These are phyloP conservation scores for Mionectes macconnelli DNA, from an alignment of 2,113 vertebrate genomes.

Conservation along the genomic window DNA sequence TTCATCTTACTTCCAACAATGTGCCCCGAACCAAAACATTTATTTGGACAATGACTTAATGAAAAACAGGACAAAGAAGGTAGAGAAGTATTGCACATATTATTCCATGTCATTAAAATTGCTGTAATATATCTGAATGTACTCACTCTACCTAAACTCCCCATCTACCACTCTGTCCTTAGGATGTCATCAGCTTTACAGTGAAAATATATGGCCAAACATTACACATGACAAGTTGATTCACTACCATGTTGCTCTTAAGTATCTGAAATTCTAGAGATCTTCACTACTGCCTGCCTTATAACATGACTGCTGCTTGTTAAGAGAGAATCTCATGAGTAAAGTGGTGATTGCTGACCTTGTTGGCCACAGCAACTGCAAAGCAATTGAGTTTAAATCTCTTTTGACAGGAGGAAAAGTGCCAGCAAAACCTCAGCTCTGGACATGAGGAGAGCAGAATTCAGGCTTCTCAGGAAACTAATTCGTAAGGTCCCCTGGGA, in stretches of 20 bases:
- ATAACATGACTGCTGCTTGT: not conserved
- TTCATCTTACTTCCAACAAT: not conserved
- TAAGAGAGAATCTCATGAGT: not conserved
- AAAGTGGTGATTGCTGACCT: not conserved
- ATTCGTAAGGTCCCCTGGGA: not conserved
- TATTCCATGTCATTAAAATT: not conserved
- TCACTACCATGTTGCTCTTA: not conserved
- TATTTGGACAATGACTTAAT: not conserved
- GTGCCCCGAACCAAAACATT: not conserved
- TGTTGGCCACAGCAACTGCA: not conserved
- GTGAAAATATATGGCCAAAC: not conserved
- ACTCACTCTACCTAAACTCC: rapidly evolving
- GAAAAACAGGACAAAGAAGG: not conserved
- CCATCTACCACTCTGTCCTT: not conserved
- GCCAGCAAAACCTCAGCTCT: not conserved
- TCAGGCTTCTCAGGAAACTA: not conserved
- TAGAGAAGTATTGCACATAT: not conserved
- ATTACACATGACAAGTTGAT: not conserved
- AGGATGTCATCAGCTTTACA: not conserved
- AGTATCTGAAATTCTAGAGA: not conserved
- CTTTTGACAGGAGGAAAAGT: not conserved
- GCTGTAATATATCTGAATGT: rapidly evolving
- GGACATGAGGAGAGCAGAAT: not conserved
- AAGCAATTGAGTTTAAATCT: rapidly evolving
- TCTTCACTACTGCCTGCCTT: not conserved